A percentile compares a stretch with the other conserved stretches of the same genome.
These are phyloP conservation scores for Hydropsyche betteni DNA, from an alignment of 2,888 invertebrate genomes.

Conservation along the genomic window DNA sequence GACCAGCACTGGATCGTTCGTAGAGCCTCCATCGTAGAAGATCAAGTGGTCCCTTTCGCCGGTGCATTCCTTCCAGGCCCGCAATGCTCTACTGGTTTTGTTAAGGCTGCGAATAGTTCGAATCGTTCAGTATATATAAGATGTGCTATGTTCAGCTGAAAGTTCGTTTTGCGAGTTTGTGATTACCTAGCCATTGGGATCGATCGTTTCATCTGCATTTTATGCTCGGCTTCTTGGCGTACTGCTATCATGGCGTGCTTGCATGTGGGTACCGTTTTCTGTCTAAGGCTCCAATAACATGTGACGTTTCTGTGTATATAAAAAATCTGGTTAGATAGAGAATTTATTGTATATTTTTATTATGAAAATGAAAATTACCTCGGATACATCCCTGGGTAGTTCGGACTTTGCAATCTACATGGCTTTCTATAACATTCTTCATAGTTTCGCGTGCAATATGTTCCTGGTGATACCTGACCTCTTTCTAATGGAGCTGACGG, in stretches of 20 bases:
- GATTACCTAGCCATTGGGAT: constrained; percentile 71
- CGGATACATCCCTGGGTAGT: constrained; percentile 89
- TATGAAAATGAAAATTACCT: constrained; percentile 53
- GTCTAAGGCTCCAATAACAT: constrained; percentile 87
- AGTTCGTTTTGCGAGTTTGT: background rate
- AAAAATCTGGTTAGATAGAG: constrained; percentile 3
- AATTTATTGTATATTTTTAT: background rate
- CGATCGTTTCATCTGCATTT: constrained; percentile 75
- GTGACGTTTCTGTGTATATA: constrained; percentile 78
- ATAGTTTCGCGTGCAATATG: constrained; percentile 85
- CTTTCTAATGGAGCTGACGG: constrained; percentile 81
- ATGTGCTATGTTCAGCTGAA: background rate
- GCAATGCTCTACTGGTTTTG: constrained; percentile 75
- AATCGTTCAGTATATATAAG: constrained; percentile 41
- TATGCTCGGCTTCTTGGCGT: constrained; percentile 77
- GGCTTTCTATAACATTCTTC: constrained; percentile 86
- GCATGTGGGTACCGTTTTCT: constrained; percentile 86
- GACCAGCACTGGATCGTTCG: constrained; percentile 83
- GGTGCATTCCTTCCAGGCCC: constrained; percentile 86
- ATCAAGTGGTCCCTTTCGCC: constrained; percentile 84
- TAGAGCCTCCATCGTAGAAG: constrained; percentile 85
- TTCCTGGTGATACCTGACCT: constrained; percentile 84
- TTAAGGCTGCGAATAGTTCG: constrained; percentile 64
- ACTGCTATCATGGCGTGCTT: constrained; percentile 92
- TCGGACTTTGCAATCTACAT: constrained; percentile 88